phyloP scores from a whole-genome alignment of 2,888 invertebrate species.

The Nipponacmea schrenckii region DNA sequence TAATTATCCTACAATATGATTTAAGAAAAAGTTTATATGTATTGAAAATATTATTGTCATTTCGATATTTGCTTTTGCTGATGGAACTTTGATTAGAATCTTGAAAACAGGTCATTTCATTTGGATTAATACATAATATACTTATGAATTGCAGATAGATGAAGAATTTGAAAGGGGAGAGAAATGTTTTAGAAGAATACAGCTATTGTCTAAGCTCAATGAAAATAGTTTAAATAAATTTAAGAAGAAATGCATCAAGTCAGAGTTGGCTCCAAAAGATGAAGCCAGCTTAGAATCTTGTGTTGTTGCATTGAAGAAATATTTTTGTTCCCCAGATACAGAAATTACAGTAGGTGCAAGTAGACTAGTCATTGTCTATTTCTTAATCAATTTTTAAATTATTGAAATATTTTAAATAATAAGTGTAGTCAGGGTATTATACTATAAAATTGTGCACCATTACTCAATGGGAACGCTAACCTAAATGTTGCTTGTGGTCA shows the following conservation, averaged over 20 bases:
- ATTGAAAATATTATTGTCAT: no score
- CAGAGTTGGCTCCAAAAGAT: conserved; percentile 34
- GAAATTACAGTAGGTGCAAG: conserved; percentile 39
- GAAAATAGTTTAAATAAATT: conserved; percentile 41
- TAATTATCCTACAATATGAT: no score
- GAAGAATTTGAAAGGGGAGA: conserved; percentile 15
- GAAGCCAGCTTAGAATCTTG: conserved; percentile 51
- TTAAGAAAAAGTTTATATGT: no score
- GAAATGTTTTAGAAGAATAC: conserved; percentile 37
- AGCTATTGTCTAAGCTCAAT: conserved; percentile 38
- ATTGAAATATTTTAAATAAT: background rate
- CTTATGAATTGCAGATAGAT: conserved; percentile 10
- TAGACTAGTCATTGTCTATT: no score
- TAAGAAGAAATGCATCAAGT: conserved; percentile 38
- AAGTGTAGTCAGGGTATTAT: background rate
- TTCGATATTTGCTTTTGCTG: no score
- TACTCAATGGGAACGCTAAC: background rate
- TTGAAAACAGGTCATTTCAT: no score
- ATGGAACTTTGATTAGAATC: no score
- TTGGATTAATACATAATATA: no score
- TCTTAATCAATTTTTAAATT: no score
- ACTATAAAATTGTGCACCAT: conserved; percentile 3
- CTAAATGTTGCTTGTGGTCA: no score
- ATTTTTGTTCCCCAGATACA: conserved; percentile 35
- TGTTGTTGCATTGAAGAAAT: conserved; percentile 42